phyloP scores from a whole-genome alignment of 2,797 vertebrate genomes.

The Enteromius afrohamiltoni region DNA sequence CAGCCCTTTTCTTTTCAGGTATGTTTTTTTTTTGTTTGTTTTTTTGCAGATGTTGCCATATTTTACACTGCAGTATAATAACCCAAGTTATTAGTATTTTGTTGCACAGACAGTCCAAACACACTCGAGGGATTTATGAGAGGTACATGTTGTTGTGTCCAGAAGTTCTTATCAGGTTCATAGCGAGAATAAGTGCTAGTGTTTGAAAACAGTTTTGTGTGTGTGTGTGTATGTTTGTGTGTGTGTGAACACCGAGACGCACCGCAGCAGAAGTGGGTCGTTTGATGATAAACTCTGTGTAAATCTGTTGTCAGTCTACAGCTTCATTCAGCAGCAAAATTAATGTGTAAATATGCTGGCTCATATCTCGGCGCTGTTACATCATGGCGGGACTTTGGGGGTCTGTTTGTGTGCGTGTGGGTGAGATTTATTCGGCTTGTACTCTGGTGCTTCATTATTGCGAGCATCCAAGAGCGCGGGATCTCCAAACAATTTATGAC shows the following conservation, averaged over 20 bases:
- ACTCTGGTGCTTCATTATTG: constrained; percentile 62
- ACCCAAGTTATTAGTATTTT: background rate
- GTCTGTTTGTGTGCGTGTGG: constrained; percentile 35
- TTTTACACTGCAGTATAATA: background rate
- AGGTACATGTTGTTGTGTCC: background rate
- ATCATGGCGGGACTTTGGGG: constrained; percentile 45
- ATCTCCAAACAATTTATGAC: constrained; percentile 68
- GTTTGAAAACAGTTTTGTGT: background rate
- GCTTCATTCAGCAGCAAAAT: constrained; percentile 42
- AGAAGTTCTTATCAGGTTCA: background rate
- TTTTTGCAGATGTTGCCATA: background rate
- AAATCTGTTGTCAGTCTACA: constrained; percentile 35
- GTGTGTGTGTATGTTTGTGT: background rate
- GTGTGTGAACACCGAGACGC: background rate
- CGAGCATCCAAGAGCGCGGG: constrained; percentile 55
- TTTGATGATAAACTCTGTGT: constrained; percentile 34
- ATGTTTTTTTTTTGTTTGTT: no score
- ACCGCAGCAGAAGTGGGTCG: background rate
- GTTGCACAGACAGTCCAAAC: background rate
- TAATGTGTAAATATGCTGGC: constrained; percentile 51
- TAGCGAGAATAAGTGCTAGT: background rate
- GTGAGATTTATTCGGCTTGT: constrained; percentile 63
- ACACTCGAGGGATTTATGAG: background rate
- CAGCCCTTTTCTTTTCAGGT: no score
- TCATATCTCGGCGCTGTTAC: constrained; percentile 50